phyloP scores from a whole-genome alignment of 2,113 vertebrate species.

The Nothobranchius kuhntae region DNA sequence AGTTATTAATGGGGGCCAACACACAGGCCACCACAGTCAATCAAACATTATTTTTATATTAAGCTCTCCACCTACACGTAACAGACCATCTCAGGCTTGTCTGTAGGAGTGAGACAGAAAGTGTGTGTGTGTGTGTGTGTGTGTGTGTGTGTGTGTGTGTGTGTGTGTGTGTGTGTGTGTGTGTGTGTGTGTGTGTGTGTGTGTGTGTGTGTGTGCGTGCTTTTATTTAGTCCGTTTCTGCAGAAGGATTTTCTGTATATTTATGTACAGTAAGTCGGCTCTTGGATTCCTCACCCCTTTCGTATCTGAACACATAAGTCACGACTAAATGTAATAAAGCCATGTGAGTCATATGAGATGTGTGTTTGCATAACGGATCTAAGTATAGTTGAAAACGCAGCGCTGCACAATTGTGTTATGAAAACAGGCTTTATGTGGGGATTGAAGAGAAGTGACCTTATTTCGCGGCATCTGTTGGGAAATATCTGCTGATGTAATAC shows the following conservation, averaged over 20 bases:
- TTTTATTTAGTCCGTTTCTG: slow-evolving; percentile 2
- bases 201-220: not conserved
- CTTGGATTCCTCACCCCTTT: slow-evolving; percentile 32
- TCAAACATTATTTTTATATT: slow-evolving; percentile 61
- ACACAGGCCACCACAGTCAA: slow-evolving; percentile 65
- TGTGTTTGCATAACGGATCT: slow-evolving; percentile 56
- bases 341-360: slow-evolving; percentile 52
- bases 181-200: too few species aligned
- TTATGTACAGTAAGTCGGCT: slow-evolving; percentile 51
- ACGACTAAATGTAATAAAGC: slow-evolving; percentile 50
- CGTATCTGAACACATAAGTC: slow-evolving; percentile 36
- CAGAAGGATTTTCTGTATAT: slow-evolving; percentile 19
- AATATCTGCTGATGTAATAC: slow-evolving; percentile 58
- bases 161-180: not conserved
- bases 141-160: not conserved
- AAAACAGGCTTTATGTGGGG: slow-evolving; percentile 42
- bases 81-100: slow-evolving; percentile 27
- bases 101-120: slow-evolving; percentile 5
- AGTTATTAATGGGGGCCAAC: slow-evolving; percentile 72
- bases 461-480: slow-evolving; percentile 50
- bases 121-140: not conserved
- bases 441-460: slow-evolving; percentile 62
- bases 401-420: slow-evolving; percentile 34
- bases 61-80: slow-evolving; percentile 44
- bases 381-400: slow-evolving; percentile 36